Base-by-base conservation (phyloP, 2,888 invertebrate species). In the Psylliodes chrysocephalus region DNA sequence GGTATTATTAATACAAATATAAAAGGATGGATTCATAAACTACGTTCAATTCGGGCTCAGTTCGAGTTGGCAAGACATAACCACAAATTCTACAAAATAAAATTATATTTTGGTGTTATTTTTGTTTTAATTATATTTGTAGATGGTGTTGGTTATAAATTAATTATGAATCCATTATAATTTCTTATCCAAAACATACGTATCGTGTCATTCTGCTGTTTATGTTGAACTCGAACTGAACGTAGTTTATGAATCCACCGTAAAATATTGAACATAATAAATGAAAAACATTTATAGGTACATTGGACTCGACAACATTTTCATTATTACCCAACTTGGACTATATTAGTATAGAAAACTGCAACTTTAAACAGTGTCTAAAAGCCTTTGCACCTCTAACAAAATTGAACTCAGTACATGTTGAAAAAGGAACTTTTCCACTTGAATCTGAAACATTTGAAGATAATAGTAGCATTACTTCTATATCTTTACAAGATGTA, bases 401-500 rank as follows among this genome's bases (percentile, higher is more conserved):
- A 10, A 47, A 47, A 19, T 19, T 57, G 14, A 15, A 18, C 4
- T 18, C 47, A 35, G 8, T 57, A 17, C 22, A 47, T n/a, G 19
- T 57, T 17, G 35, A 47, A 14, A 57, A 57, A 57, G 35, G 35
- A 19, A 35, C 33, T 10, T 47, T 57, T 47, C 57, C 57, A 15
- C 35, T 57, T 1, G 47, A 57, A n/a, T 10, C 17, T 3, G 47
- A 25, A 15, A 47, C 57, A 35, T 57, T 57, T 18, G 18, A 57
- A 38, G 57, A 17, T 10, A 57, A 57, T 22, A 47, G 10, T 4
- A 46, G 57, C 33, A 35, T 57, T 19, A 57, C 47, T 38, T 33
- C 14, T 14, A 17, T 57, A 15, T 35, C 46, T 35, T 22, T 57
- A 15, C 19, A 57, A 47, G 38, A 35, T 15, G n/a, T 57, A 1